A percentile compares a stretch with the other conserved stretches of the same genome.
phyloP scores from a whole-genome alignment of 2,888 invertebrate species.

The Nipponacmea schrenckii region DNA sequence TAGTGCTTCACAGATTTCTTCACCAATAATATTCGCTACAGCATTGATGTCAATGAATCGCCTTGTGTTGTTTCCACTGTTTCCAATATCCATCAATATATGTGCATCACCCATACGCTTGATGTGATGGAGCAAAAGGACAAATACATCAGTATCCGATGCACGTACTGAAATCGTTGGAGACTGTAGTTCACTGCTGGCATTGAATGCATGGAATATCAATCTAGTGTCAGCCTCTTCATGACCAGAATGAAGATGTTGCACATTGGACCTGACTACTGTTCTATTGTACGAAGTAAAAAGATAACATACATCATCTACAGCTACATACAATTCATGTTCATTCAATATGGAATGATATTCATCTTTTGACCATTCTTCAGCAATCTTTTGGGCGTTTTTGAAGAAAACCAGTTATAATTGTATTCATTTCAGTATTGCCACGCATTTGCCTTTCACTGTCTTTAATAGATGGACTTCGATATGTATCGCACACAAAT shows the following conservation, averaged over 20 bases:
- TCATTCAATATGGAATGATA: slow-evolving; percentile 11
- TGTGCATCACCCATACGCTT: background rate
- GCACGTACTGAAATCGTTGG: background rate
- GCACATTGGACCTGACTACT: background rate
- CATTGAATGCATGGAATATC: background rate
- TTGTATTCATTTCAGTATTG: background rate
- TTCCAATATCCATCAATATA: background rate
- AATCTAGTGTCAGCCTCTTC: background rate
- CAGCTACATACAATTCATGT: slow-evolving; percentile 7
- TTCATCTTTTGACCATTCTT: slow-evolving; percentile 12
- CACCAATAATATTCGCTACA: background rate
- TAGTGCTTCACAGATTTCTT: too few species aligned
- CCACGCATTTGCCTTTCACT: slow-evolving; percentile 16
- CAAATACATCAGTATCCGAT: background rate
- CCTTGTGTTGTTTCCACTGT: background rate
- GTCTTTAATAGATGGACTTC: slow-evolving; percentile 10
- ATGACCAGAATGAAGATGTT: background rate
- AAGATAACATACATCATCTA: slow-evolving; percentile 12
- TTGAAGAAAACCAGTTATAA: slow-evolving; percentile 6
- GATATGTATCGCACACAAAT: slow-evolving; percentile 14
- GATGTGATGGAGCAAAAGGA: background rate
- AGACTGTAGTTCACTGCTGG: too few species aligned
- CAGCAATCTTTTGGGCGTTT: too few species aligned
- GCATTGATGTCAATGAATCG: background rate
- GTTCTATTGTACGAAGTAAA: background rate